These are phyloP conservation scores for Eidolon dupreanum DNA, from an alignment of 2,797 vertebrate genomes.

Conservation along the genomic window DNA sequence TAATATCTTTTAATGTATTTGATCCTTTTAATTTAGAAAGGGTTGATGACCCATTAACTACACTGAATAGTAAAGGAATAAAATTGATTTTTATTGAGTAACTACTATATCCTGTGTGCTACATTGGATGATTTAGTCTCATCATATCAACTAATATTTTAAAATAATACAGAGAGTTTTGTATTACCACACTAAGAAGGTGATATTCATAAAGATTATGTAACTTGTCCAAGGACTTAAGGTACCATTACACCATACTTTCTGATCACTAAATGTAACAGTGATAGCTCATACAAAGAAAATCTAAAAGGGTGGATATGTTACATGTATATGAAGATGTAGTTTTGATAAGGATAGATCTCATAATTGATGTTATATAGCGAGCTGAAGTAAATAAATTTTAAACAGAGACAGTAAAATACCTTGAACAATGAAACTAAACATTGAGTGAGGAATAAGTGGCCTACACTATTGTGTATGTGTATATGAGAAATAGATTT, in stretches of 20 bases:
- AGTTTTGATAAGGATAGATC: background rate
- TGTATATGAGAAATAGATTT: background rate
- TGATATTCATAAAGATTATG: background rate
- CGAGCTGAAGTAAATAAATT: background rate
- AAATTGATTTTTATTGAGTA: background rate
- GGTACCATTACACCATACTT: accelerated
- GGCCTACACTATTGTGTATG: background rate
- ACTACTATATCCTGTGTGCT: background rate
- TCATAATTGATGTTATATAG: background rate
- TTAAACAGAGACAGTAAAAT: background rate
- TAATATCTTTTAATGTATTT: background rate
- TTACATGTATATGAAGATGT: background rate
- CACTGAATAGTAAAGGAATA: background rate
- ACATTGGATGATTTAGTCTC: background rate
- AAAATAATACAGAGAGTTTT: background rate
- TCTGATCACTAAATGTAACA: background rate
- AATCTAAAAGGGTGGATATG: background rate
- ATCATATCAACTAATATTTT: background rate
- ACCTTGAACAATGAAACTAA: background rate
- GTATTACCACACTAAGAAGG: background rate
- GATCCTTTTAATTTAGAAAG: background rate
- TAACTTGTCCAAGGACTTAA: background rate
- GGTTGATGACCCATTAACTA: background rate
- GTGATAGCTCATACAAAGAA: background rate
- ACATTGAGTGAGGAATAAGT: background rate